These are phyloP conservation scores for Drosophila lutescens DNA, from an alignment of 2,888 invertebrate species.

Conservation along the genomic window DNA sequence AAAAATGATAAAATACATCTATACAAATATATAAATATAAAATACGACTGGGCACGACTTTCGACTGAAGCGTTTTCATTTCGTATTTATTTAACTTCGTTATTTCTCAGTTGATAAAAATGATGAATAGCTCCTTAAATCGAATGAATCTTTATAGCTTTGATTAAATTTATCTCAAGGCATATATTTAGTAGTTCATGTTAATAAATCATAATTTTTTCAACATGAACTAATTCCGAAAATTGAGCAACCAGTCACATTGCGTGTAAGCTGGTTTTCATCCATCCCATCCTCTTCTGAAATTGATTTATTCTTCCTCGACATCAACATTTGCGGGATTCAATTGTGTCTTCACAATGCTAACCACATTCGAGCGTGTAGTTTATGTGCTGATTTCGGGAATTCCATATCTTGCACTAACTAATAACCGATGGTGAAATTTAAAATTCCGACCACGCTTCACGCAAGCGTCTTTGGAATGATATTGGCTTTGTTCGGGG, in stretches of 20 bases:
- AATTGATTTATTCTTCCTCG: slow-evolving; percentile 6
- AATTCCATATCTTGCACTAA: slow-evolving; percentile 6
- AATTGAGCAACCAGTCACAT: background rate
- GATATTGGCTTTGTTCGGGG: slow-evolving; percentile 32
- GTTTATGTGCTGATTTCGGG: slow-evolving; percentile 7
- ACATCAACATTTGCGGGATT: slow-evolving; percentile 7
- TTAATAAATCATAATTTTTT: background rate
- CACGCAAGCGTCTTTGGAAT: slow-evolving; percentile 21
- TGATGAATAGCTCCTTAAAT: background rate
- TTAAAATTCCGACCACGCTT: slow-evolving; percentile 32
- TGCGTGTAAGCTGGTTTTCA: background rate
- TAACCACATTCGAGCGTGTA: slow-evolving; percentile 1
- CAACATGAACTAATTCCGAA: background rate
- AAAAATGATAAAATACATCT: too few relatives aligned
- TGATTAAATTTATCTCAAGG: background rate
- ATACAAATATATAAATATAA: too few relatives aligned
- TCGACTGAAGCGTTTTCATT: background rate
- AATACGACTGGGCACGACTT: background rate
- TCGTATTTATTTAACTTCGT: too few relatives aligned
- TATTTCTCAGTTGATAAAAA: background rate
- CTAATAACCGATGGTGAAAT: slow-evolving; percentile 14
- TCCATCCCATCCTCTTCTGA: background rate
- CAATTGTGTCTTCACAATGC: slow-evolving; percentile 1
- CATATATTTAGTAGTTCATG: background rate
- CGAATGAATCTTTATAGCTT: background rate